phyloP scores from a whole-genome alignment of 2,888 invertebrate genomes.

The Prenolepis imparis region DNA sequence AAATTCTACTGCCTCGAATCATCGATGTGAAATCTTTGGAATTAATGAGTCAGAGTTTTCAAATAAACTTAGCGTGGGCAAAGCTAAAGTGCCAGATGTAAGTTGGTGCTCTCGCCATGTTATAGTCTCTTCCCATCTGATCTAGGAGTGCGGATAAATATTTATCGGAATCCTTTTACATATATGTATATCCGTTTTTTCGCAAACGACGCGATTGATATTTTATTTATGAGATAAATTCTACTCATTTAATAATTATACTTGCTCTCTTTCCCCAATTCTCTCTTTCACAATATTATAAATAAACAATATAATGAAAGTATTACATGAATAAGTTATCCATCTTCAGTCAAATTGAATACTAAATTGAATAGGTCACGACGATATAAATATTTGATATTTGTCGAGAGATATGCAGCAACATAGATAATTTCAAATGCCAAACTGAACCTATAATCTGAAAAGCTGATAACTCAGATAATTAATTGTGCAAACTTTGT shows the following conservation, averaged over 20 bases:
- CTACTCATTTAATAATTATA: slow-evolving; percentile 7
- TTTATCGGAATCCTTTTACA: neutral
- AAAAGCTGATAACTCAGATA: neutral
- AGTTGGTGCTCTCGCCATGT: neutral
- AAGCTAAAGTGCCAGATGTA: neutral
- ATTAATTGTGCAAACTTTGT: neutral
- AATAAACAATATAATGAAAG: neutral
- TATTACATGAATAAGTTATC: slow-evolving; percentile 20
- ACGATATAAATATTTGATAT: slow-evolving; percentile 6
- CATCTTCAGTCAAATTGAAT: neutral
- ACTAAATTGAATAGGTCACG: no score
- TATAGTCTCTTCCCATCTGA: neutral
- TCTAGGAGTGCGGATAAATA: neutral
- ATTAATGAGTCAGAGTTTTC: slow-evolving; percentile 11
- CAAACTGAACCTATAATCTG: neutral
- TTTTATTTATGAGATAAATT: slow-evolving; percentile 37
- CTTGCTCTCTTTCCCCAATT: neutral
- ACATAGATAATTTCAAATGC: neutral
- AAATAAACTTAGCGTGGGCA: slow-evolving; percentile 9
- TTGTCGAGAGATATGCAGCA: neutral
- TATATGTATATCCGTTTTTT: neutral
- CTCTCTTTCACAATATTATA: neutral
- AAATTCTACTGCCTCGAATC: neutral
- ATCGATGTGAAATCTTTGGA: neutral
- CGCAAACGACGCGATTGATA: neutral